Evolutionary conservation across 2,113 vertebrate genomes (phyloP).

Genomic region (Megaceryle maxima): DNA sequence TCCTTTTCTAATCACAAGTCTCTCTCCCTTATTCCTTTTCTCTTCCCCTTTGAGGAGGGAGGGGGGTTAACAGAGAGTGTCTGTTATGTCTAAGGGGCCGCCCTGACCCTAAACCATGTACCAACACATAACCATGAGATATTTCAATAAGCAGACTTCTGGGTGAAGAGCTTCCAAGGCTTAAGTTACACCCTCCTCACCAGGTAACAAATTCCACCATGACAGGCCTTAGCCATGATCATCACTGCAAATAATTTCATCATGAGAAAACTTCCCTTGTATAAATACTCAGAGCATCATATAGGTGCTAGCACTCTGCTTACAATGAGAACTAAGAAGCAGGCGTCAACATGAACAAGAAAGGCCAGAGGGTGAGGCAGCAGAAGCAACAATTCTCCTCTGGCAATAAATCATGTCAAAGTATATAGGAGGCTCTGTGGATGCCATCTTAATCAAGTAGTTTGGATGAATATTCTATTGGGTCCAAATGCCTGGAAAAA

Average conservation of each 20-base stretch:
- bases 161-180: neutral
- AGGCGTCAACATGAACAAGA: fast-evolving
- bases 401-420: neutral
- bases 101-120: too few relatives aligned
- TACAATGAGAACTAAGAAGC: neutral
- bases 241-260: neutral
- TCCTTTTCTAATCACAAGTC: too few relatives aligned
- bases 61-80: too few relatives aligned
- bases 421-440: neutral
- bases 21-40: too few relatives aligned
- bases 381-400: neutral
- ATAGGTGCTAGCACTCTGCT: neutral
- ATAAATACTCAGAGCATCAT: neutral
- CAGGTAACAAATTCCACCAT: neutral
- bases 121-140: neutral
- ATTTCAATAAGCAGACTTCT: neutral
- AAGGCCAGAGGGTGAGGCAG: neutral
- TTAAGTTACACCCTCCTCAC: neutral
- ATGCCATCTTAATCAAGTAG: neutral
- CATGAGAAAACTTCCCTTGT: neutral
- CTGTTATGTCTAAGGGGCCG: too few relatives aligned
- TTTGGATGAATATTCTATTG: neutral
- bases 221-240: neutral
- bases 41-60: too few relatives aligned
- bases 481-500: neutral